phyloP scores from a whole-genome alignment of 2,113 vertebrate genomes.

The Panthera uncia region DNA sequence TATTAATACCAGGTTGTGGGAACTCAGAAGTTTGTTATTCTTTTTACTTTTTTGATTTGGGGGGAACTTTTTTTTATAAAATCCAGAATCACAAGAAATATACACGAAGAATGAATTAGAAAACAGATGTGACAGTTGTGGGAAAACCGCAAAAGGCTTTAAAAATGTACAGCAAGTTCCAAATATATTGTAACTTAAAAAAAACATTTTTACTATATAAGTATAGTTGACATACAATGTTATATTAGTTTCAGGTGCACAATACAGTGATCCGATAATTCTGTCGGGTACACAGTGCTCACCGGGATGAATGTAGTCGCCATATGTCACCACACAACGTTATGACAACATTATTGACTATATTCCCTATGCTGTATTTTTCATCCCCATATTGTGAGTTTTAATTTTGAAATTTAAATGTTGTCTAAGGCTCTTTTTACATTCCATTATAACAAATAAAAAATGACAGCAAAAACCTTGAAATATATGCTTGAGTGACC shows the following conservation, averaged over 20 bases:
- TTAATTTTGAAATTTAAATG: not conserved
- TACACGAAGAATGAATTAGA: not conserved
- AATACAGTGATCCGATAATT: not conserved
- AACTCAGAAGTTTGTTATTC: not conserved
- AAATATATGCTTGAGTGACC: not conserved
- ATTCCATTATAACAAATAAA: not conserved
- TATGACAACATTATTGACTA: not conserved
- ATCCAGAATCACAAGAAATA: not conserved
- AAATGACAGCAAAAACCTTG: not conserved
- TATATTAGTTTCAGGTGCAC: not conserved
- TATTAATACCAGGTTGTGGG: not conserved
- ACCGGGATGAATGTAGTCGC: not conserved
- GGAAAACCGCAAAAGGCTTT: not conserved
- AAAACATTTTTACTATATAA: not conserved
- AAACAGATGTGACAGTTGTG: not conserved
- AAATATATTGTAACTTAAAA: not conserved
- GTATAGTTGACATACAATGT: not conserved
- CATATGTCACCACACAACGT: not conserved
- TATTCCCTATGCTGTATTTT: not conserved
- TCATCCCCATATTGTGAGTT: not conserved
- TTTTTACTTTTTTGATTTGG: not conserved
- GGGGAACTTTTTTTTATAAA: not conserved
- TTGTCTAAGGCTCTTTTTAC: not conserved
- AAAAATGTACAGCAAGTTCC: not conserved
- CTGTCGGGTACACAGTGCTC: not conserved